Evolutionary conservation across 2,113 vertebrate species (phyloP), one percentile per base, ranked within the genome.

Genomic region (Triplophysa dalaica): DNA sequence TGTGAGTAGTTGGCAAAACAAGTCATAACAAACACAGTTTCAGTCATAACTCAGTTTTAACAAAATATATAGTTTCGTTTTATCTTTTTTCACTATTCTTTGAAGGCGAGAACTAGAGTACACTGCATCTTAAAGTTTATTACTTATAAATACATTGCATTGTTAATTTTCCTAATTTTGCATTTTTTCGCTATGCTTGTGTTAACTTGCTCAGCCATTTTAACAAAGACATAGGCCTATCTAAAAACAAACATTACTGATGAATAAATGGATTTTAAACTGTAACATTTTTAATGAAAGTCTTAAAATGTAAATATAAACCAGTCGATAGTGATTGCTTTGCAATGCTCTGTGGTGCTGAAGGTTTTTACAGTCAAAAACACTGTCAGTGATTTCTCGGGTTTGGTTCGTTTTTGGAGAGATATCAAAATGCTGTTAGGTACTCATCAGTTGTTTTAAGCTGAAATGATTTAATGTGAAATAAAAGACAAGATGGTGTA

Each of bases 201-300:
- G 24, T 33, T 29, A 70, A 33, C 69, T 50, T 50, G 14, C 8
- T 0, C 5, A 26, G 26, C 14, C 22, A 33, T 16, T 29, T 21
- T 29, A 10, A 52, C 19, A 2, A 4, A 12, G 7, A 62, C 10
- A 17, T 16, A 62, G 24, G 21, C n/a, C 10, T 8, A 14, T 75
- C 17, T 38, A 7, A 16, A 50, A 63, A 63, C n/a, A 50, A 21
- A 11, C 14, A 16, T 64, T 33, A 58, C 54, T 41, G 86, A 88
- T 80, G 73, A 76, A 61, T 67, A 81, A 87, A 88, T 88, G 70
- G 4, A 87, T 86, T 83, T 13, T 2, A 87, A 83, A 84, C 74
- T 80, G 63, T 85, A 81, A 86, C 77, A 79, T 87, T 89, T 75
- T n/a, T 70, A 70, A 56, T 76, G 21, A 81, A 38, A 41, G 17